Base-by-base conservation (phyloP, 1,140 invertebrate species). In the Zaprionus inermis region DNA sequence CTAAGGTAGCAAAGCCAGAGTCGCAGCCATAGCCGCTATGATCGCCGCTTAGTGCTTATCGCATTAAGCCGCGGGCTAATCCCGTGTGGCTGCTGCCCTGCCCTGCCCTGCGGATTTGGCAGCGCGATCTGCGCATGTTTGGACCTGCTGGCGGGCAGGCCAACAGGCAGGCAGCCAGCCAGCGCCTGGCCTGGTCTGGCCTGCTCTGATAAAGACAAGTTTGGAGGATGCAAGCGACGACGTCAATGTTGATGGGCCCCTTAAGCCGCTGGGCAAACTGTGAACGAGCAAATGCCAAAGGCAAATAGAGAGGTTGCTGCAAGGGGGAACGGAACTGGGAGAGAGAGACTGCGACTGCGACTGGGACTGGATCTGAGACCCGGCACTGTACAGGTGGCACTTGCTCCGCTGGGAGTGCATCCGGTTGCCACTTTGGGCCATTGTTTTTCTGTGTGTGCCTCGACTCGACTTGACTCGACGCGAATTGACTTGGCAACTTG, bases 271-370 rank as follows among this genome's bases (percentile, higher is more conserved):
- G 74, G 46, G 65, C 71, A 74, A 74, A 74, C 66, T 52, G 18
- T 32, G 32, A 70, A 57, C 58, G 56, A 61, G 12, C 75, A 81
- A 86, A 86, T 86, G 72, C 78, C 65, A 79, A 79, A 82, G 79
- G 61, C 72, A 86, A 86, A 86, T 86, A 85, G 44, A 85, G 44
- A 49, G 44, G 18, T 22, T 22, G 44, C n/a, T 22, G 6, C 24
- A 49, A 44, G 38, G n/a, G 6, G 16, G n/a, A 5, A 6, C n/a
- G 41, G 18, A n/a, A 46, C 16, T 16, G n/a, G 3, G 41, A 46
- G 16, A 20, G 9, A 9, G 16, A 4, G 44, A 46, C 16, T 9
- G 54, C 54, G 14, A 11, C 14, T n/a, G 16, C 18, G 7, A 30
- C 52, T 61, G 49, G 5, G 18, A 67, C 52, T 11, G 38, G 11